A percentile compares a stretch with the other conserved stretches of the same genome.
These are phyloP conservation scores for Eueremaeus valkanovi DNA, from an alignment of 2,888 invertebrate species.

Conservation along the genomic window DNA sequence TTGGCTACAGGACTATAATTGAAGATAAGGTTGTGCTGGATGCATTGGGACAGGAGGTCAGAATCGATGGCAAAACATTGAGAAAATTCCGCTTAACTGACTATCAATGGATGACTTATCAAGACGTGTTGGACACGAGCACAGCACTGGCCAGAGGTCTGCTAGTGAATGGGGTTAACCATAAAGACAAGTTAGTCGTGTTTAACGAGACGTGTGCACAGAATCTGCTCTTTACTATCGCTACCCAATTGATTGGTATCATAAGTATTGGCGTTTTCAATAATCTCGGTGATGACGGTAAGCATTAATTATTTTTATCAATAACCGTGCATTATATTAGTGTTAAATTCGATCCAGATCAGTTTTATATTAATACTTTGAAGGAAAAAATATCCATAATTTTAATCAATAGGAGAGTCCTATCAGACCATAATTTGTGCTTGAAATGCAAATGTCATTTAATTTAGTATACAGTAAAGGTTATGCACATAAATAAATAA, in stretches of 20 bases:
- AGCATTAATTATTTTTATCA: background rate
- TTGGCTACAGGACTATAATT: slow-evolving; percentile 32
- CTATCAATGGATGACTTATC: slow-evolving; percentile 82
- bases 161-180: slow-evolving; percentile 26
- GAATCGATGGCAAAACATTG: slow-evolving; percentile 33
- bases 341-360: too few species aligned
- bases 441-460: too few species aligned
- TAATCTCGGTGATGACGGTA: slow-evolving; percentile 72
- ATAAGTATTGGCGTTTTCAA: slow-evolving; percentile 55
- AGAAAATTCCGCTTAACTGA: slow-evolving; percentile 57
- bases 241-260: background rate
- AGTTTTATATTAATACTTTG: too few species aligned
- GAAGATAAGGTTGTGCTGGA: slow-evolving; percentile 17
- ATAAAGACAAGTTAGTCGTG: slow-evolving; percentile 8
- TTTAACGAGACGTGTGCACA: slow-evolving; percentile 36
- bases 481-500: too few species aligned
- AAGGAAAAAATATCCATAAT: too few species aligned
- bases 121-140: slow-evolving; percentile 54
- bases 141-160: slow-evolving; percentile 16
- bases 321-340: background rate
- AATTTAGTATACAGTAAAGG: too few species aligned
- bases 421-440: too few species aligned
- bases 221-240: slow-evolving; percentile 26
- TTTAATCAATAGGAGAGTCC: too few species aligned
- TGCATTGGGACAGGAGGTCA: slow-evolving; percentile 18